A percentile compares a stretch with the other conserved stretches of the same genome.
Evolutionary conservation across 2,113 vertebrate genomes (phyloP).

Genomic region (Fulmarus glacialis): DNA sequence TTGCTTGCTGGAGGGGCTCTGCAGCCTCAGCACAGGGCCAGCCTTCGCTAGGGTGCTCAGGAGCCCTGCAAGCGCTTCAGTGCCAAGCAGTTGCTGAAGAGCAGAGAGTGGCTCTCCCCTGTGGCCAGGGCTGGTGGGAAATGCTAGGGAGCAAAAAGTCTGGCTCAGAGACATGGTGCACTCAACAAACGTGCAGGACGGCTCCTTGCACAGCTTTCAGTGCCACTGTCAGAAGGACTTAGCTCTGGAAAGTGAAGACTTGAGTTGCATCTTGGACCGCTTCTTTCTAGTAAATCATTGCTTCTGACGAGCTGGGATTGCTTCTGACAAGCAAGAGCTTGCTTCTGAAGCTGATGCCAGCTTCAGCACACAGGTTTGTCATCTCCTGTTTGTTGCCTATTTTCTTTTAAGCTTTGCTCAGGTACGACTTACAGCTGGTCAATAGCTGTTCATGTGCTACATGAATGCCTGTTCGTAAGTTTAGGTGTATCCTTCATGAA

Average conservation of each 20-base stretch:
- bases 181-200: fast-evolving
- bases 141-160: not conserved
- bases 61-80: fast-evolving
- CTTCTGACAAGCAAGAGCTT: not conserved
- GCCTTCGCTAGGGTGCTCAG: not conserved
- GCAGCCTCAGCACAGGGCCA: not conserved
- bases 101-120: not conserved
- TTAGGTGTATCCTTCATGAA: not conserved
- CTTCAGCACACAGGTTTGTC: not conserved
- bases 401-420: not conserved
- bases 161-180: not conserved
- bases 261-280: not conserved
- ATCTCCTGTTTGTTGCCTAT: not conserved
- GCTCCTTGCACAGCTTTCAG: not conserved
- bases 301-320: not conserved
- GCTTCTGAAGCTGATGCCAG: not conserved
- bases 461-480: not conserved
- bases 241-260: too few relatives aligned
- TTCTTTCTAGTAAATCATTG: not conserved
- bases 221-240: not conserved
- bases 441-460: not conserved
- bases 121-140: not conserved
- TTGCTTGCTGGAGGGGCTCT: not conserved
- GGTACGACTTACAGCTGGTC: not conserved
- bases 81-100: not conserved